Evolutionary conservation across 1,140 invertebrate species (phyloP).

Genomic region (Camponotus floridanus): DNA sequence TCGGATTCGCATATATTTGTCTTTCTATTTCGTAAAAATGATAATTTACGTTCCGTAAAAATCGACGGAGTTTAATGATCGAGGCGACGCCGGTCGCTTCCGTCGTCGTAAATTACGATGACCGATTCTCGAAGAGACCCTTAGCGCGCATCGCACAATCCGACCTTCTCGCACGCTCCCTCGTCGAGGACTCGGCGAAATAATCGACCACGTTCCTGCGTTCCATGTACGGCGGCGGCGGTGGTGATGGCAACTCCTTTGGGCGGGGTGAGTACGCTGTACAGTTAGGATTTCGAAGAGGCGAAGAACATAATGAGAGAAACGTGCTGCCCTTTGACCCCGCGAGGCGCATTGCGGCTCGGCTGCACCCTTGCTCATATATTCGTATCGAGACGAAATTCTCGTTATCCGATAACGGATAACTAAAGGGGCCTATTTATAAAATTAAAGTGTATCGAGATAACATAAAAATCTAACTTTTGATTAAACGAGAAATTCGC

Average conservation of each 20-base stretch:
- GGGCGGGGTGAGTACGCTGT: conserved; percentile 79
- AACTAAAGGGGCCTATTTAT: background rate
- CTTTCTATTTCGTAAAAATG: background rate
- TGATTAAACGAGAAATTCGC: conserved; percentile 53
- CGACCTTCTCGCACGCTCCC: conserved; percentile 74
- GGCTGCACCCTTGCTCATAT: conserved; percentile 49
- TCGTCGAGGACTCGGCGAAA: conserved; percentile 63
- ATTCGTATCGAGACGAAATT: conserved; percentile 60
- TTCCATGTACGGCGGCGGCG: conserved; percentile 60
- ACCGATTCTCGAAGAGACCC: conserved; percentile 61
- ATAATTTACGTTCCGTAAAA: conserved; percentile 14
- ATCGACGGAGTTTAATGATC: conserved; percentile 6
- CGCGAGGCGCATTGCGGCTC: conserved; percentile 59
- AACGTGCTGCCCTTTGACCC: conserved; percentile 80
- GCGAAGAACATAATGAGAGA: conserved; percentile 79
- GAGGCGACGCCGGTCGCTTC: conserved; percentile 38
- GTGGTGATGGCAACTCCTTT: conserved; percentile 68
- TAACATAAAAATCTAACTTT: conserved; percentile 40
- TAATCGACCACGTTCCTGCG: conserved; percentile 74
- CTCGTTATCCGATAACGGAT: conserved; percentile 46
- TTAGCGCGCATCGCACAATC: conserved; percentile 40
- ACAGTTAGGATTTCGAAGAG: conserved; percentile 81
- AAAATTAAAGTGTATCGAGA: conserved; percentile 37
- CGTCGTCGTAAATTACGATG: conserved; percentile 64
- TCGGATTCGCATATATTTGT: background rate